phyloP scores from a whole-genome alignment of 1,140 invertebrate genomes.

The Bombyx mori region DNA sequence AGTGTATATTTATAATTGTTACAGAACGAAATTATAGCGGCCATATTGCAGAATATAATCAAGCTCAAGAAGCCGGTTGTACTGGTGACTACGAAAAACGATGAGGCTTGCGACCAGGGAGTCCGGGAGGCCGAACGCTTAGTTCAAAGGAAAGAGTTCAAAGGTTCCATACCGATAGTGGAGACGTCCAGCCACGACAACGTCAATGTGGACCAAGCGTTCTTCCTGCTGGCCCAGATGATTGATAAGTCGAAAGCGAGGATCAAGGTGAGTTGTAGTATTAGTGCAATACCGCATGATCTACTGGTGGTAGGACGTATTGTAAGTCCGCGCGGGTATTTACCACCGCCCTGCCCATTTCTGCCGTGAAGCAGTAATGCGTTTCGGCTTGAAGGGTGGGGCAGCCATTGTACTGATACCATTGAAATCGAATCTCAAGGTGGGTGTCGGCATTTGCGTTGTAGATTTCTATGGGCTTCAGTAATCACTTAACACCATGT shows the following conservation, averaged over 20 bases:
- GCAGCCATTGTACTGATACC: too few species aligned
- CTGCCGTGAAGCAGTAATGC: too few species aligned
- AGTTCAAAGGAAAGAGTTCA: slow-evolving; percentile 92
- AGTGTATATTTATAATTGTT: slow-evolving; percentile 7
- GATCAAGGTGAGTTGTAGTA: slow-evolving; percentile 59
- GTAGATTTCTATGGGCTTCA: too few species aligned
- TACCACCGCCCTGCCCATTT: too few species aligned
- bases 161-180: slow-evolving; percentile 88
- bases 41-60: slow-evolving; percentile 86
- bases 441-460: too few species aligned
- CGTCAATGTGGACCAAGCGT: slow-evolving; percentile 96
- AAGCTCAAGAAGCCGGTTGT: slow-evolving; percentile 97
- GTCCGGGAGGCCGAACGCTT: slow-evolving; percentile 92
- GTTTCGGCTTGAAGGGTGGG: too few species aligned
- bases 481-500: too few species aligned
- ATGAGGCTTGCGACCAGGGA: slow-evolving; percentile 91
- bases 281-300: too few species aligned
- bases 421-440: too few species aligned
- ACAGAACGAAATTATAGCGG: slow-evolving; percentile 81
- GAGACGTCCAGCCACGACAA: slow-evolving; percentile 97
- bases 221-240: slow-evolving; percentile 92
- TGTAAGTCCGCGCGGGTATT: too few species aligned
- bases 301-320: too few species aligned
- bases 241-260: slow-evolving; percentile 82
- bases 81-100: slow-evolving; percentile 96